Conservation (phyloP, 2,797 vertebrate genomes). For the Capromys pilorides region DNA sequence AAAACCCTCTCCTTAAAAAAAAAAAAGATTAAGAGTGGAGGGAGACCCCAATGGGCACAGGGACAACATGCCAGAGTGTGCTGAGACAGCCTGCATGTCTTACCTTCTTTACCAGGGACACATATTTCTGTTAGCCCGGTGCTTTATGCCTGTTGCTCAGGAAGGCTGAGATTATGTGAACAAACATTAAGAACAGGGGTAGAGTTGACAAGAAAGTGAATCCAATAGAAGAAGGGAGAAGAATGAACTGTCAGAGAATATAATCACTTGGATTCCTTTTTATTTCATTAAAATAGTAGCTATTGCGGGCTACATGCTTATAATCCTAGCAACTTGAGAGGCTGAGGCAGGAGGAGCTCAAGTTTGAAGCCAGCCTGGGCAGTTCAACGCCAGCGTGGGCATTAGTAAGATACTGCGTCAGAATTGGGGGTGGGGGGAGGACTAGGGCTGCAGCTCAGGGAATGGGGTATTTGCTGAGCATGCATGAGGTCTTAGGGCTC, state of each 20-base stretch:
- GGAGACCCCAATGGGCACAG: neutral
- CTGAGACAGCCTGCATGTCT: neutral
- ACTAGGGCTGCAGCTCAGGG: too few relatives aligned
- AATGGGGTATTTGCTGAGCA: neutral
- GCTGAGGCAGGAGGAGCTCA: neutral
- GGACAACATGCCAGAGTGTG: neutral
- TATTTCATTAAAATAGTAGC: neutral
- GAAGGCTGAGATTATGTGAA: neutral
- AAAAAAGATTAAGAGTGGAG: neutral
- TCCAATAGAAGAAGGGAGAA: neutral
- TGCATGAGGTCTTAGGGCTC: neutral
- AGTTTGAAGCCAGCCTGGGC: neutral
- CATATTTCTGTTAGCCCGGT: neutral
- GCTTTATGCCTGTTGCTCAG: neutral
- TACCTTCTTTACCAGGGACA: neutral
- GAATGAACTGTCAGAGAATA: constrained; percentile 10
- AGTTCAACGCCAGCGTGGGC: neutral
- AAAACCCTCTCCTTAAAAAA: too few relatives aligned
- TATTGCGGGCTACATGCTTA: neutral
- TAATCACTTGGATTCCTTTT: neutral
- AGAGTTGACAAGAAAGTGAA: neutral
- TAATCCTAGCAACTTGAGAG: neutral
- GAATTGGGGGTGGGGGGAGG: neutral
- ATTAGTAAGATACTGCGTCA: neutral
- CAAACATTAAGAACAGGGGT: neutral